Base-by-base conservation (phyloP, 2,113 vertebrate genomes). In the Rana temporaria region DNA sequence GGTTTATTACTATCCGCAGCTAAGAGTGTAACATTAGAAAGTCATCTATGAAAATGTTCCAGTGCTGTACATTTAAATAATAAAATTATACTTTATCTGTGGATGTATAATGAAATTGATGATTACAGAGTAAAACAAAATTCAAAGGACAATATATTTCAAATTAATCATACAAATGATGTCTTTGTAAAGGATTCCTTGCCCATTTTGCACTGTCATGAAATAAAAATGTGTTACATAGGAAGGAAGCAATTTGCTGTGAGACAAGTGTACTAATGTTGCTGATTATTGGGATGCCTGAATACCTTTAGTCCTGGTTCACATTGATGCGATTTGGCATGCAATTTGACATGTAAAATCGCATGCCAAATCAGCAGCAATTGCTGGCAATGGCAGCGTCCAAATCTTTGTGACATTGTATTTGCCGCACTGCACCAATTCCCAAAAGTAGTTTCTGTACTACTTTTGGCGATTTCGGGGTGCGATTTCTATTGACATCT, bases 91-190 rank as follows among this genome's bases (percentile, higher is more conserved):
- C 57, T 78, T 66, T 67, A 66, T 55, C 19, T 48, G 30, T 64
- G n/a, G 16, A 63, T 56, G 48, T 56, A 56, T 78, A 78, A 78
- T 78, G 63, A 34, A 66, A 66, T 78, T 56, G 63, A 64, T 78
- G 60, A 78, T 78, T 67, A 66, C 48, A 38, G 52, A 67, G 63
- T 78, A 78, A 32, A 78, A 78, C 76, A 66, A 78, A 78, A 67
- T 78, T 22, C 30, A 78, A 34, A 22, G 24, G 26, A 78, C 76
- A 78, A 78, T 66, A 78, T 53, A 78, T 78, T 20, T 67, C 63
- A 78, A 55, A 78, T 78, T 66, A 78, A 67, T 78, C 63, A 66
- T 26, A 56, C 52, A 67, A 78, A 78, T 66, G 62, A 78, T 78
- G 64, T 78, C 76, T 78, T 67, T 78, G 42, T 78, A 67, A 66